Evolutionary conservation across 2,797 vertebrate species (phyloP), one percentile per base, ranked within the genome.

Genomic region (Platyrinchus mystaceus): DNA sequence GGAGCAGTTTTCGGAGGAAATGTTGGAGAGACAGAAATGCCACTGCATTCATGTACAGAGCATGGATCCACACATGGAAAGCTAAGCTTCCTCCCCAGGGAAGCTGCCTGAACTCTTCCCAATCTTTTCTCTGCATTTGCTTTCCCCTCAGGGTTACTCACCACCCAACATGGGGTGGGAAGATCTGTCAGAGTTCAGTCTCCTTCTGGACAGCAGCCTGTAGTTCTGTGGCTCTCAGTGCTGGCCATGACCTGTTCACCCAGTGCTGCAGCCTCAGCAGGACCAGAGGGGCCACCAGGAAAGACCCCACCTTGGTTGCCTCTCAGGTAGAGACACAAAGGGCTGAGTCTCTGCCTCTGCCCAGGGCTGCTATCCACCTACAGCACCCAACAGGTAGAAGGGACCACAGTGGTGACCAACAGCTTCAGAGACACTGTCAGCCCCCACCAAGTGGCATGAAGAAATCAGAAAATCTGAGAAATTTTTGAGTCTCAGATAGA

Each of bases 231-330:
- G n/a, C 26, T 66, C 55, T 75, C 62, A 37, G 30, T 56, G 43
- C 36, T 36, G 28, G 10, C 34, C 36, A 27, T 1, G 2, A 75
- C 39, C 46, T 5, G 0, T 41, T 67, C 32, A 15, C 14, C 24
- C 34, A 53, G 24, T 3, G 3, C 66, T 71, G 53, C 36, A 64
- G 22, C 24, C 26, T 67, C 56, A 26, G 24, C 0, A 0, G 0
- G 8, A 43, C 32, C 67, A 76, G 62, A 75, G 14, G 6, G 28
- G 6, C 36, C 63, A 44, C 20, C 44, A 43, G 37, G 17, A 70
- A 39, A 58, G 36, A 5, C 18, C 36, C 36, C 20, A 0, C 0
- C 47, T 43, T 27, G 26, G 22, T 59, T 87, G 41, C 32, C 37
- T 27, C 4, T 3, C 41, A 16, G 43, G 44, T 20, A 36, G 43